Percentiles rank a stretch among this genome's conserved stretches.
phyloP scores from a whole-genome alignment of 1,140 invertebrate species.

The Helicoverpa armigera region DNA sequence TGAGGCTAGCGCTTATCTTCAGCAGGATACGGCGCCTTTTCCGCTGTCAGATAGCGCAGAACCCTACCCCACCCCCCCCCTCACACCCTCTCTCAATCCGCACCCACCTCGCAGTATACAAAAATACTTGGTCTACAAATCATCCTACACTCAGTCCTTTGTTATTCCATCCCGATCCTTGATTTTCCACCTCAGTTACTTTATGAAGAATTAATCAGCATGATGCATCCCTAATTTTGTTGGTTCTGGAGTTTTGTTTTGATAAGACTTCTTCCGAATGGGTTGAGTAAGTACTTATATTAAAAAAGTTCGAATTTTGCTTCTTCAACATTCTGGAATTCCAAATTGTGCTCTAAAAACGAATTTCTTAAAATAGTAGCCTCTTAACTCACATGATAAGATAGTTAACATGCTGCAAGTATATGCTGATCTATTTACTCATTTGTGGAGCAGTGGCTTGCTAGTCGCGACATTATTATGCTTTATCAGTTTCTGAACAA shows the following conservation, averaged over 20 bases:
- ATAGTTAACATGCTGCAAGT: neutral
- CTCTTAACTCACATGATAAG: no score
- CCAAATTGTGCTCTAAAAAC: no score
- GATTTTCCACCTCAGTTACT: constrained; percentile 12
- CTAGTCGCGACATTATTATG: neutral
- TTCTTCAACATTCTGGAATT: no score
- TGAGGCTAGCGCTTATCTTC: constrained; percentile 73
- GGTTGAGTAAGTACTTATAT: neutral
- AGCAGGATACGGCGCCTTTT: constrained; percentile 78
- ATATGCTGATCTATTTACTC: constrained; percentile 1
- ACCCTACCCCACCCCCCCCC: constrained; percentile 56
- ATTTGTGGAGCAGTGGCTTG: constrained; percentile 3
- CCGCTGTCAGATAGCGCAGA: constrained; percentile 71
- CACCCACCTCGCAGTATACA: constrained; percentile 33
- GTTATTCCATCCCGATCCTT: constrained; percentile 1
- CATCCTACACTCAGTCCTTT: constrained; percentile 3
- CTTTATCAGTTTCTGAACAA: constrained; percentile 10
- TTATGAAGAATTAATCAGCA: neutral
- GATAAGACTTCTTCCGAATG: no score
- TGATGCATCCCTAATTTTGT: neutral
- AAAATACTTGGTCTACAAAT: constrained; percentile 29
- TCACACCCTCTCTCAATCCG: constrained; percentile 31
- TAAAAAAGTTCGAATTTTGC: no score
- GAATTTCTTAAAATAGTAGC: no score
- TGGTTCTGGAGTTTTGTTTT: neutral